These are phyloP conservation scores for Halichondria panicea DNA, from an alignment of 37 sponge, comb jelly and placozoan species.

Conservation along the genomic window DNA sequence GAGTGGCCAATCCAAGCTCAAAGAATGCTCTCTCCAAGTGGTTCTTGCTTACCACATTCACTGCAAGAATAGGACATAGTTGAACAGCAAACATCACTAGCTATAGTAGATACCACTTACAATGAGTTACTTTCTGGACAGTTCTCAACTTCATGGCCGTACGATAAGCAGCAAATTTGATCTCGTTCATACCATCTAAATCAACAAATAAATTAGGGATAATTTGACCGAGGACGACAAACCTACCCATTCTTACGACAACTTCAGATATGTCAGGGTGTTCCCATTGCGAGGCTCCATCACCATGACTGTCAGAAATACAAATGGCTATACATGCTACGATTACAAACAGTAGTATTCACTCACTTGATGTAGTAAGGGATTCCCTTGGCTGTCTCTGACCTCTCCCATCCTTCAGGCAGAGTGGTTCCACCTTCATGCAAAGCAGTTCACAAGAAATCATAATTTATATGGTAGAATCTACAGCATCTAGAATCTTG, in stretches of 20 bases:
- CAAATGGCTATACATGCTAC: background rate
- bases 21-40: slow-evolving; percentile 6
- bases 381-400: slow-evolving; percentile 67
- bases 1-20: no score
- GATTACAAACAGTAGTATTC: background rate
- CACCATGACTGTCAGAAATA: slow-evolving; percentile 39
- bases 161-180: slow-evolving; percentile 80
- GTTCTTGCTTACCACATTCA: slow-evolving; percentile 4
- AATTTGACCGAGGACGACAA: background rate
- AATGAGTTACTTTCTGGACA: slow-evolving; percentile 60
- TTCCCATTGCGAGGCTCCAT: slow-evolving; percentile 76
- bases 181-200: slow-evolving; percentile 68
- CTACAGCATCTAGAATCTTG: no score
- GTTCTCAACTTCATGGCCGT: slow-evolving; percentile 91
- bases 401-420: slow-evolving; percentile 74
- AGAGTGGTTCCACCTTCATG: no score
- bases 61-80: background rate
- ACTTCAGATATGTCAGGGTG: slow-evolving; percentile 53
- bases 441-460: no score
- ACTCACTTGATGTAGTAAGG: slow-evolving; percentile 87
- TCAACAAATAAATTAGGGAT: background rate
- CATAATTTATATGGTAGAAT: no score
- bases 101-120: slow-evolving; percentile 17
- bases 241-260: slow-evolving; percentile 48
- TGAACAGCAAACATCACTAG: no score